Evolutionary conservation across 2,113 vertebrate species (phyloP), one percentile per base, ranked within the genome.

Genomic region (Hyperopisus bebe): DNA sequence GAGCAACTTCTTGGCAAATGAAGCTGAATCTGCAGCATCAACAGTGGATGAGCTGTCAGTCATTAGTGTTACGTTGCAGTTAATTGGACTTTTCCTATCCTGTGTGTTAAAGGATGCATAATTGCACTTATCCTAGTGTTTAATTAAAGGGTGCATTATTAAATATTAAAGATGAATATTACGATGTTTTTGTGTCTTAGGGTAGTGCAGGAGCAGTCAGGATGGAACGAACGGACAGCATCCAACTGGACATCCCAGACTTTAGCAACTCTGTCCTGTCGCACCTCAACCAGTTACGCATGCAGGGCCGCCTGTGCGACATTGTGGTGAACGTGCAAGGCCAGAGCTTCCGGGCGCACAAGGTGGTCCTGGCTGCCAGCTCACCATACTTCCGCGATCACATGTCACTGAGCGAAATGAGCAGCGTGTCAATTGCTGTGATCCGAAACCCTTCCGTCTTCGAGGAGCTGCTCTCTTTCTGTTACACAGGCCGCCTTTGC

Each of bases 351-450:
- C 96, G 97, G 0, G 98, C 98, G 0, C 98, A 99, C 95, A 99
- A 99, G 93, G 98, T 98, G 91, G 98, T 99, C 13, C 96, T 99
- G 90, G 98, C 98, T 2, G 98, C 98, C 93, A 99, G 98, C 93
- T 99, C 98, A 0, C 98, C 98, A n/a, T 99, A 99, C 95, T 99
- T 99, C 96, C 96, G 98, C 0, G 98, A 99, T 95, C 98, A 99
- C 95, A 99, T 99, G 98, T 98, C 98, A n/a, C 95, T 99, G 92
- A 97, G 98, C 0, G 98, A 99, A 94, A 99, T 99, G 98, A 99
- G 97, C 93, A 98, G 98, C 0, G 98, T 99, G 88, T 99, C 98
- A 50, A 97, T 99, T 91, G 98, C 97, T 0, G 98, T 99, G 91
- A 99, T 99, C 95, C 97, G 98, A 88, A 99, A 98, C 93, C 98